Evolutionary conservation across 2,888 invertebrate species (phyloP), one percentile per base, ranked within the genome.

Genomic region (Tinea pellionella): DNA sequence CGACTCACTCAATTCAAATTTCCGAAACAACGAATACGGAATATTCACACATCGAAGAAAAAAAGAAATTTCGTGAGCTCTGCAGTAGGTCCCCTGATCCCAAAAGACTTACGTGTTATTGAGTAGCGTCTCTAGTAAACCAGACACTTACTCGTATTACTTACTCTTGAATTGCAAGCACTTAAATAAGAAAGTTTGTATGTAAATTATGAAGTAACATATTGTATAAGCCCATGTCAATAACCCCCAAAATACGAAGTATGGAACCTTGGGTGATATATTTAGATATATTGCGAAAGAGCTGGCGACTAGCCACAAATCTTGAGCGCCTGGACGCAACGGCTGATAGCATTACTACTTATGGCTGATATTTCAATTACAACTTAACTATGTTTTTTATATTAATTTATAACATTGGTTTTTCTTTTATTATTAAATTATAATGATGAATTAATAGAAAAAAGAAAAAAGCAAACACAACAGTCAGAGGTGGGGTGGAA

Each of bases 201-300:
- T 53, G 24, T 24, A 53, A 24, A 24, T 71, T 67, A 69, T 79
- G 74, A 70, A 65, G 70, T 80, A 80, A 80, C 70, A 67, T 64
- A 74, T 79, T 79, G 74, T 78, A 76, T 78, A 80, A 81, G 69
- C 64, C 66, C 76, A 80, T 80, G 87, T 87, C 86, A 87, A 84
- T 86, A 85, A 87, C 86, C 86, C 75, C 78, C 79, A 81, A 84
- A 85, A 77, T 78, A 77, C 78, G 78, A 77, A 73, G 74, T 74
- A 74, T 74, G 75, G 74, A 82, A 83, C 84, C 85, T 84, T 85
- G 82, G 76, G 71, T 71, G 64, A 67, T 79, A 83, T 75, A 80
- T 77, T 75, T 84, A 84, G 78, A 76, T 67, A 68, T 64, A 72
- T 84, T 84, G 77, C 79, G 82, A 84, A 82, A 85, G 73, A 74